Percentiles rank a stretch among this genome's conserved stretches.
Conservation (phyloP, 2,888 invertebrate species). For the Glomeris marginata region DNA sequence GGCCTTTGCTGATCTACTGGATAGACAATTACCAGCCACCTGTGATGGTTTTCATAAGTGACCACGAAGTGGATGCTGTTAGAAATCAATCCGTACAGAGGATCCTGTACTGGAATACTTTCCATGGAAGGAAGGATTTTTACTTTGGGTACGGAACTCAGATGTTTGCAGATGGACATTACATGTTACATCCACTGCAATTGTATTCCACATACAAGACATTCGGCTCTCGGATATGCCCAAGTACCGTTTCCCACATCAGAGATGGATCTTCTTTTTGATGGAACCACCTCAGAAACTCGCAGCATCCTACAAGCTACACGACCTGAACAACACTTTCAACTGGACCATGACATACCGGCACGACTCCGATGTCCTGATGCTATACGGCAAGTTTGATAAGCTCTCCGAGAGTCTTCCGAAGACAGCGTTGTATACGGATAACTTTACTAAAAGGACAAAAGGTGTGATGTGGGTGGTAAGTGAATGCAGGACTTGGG, state of each 20-base stretch:
- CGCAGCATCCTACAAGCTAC: conserved; percentile 11
- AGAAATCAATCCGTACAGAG: no score
- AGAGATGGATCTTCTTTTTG: conserved; percentile 17
- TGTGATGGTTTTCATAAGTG: no score
- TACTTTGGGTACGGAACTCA: conserved; percentile 5
- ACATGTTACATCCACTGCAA: conserved; percentile 14
- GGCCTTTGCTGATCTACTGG: no score
- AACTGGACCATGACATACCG: conserved; percentile 25
- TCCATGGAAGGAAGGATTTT: conserved; percentile 4
- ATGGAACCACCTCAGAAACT: conserved; percentile 16
- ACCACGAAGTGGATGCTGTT: no score
- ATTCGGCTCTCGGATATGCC: conserved; percentile 13
- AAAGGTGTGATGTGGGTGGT: conserved; percentile 22
- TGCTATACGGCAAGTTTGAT: no score
- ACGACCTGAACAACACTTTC: conserved; percentile 18
- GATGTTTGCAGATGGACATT: background rate
- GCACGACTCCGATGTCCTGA: conserved; percentile 20
- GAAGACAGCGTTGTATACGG: no score
- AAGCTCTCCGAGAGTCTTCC: no score
- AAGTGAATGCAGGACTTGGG: conserved; percentile 23
- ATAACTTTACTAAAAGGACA: conserved; percentile 1
- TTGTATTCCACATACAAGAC: conserved; percentile 17
- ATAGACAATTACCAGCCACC: no score
- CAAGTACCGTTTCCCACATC: conserved; percentile 3
- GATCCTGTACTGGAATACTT: conserved; percentile 9